Conservation (phyloP, 2,888 invertebrate genomes). For the Stenichneumon culpator region DNA sequence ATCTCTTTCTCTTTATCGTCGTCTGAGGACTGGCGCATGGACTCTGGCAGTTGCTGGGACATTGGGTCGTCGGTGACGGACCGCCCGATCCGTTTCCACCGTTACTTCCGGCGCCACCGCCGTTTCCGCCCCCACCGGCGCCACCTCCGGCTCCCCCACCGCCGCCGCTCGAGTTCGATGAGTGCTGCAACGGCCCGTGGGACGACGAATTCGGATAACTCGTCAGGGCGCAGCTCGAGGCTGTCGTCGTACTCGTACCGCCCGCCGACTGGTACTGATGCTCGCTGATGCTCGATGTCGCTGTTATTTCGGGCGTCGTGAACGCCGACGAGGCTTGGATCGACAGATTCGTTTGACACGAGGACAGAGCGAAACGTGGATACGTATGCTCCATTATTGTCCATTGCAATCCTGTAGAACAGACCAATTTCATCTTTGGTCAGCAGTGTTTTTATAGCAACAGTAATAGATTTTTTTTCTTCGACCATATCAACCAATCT, state of each 20-base stretch:
- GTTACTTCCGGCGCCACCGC: slow-evolving; percentile 73
- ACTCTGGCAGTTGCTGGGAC: slow-evolving; percentile 83
- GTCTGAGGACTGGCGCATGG: slow-evolving; percentile 85
- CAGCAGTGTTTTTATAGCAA: slow-evolving; percentile 66
- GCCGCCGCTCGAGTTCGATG: slow-evolving; percentile 81
- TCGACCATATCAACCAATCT: slow-evolving; percentile 23
- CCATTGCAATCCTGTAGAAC: slow-evolving; percentile 93
- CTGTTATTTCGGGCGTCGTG: slow-evolving; percentile 86
- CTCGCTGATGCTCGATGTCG: slow-evolving; percentile 86
- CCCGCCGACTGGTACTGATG: slow-evolving; percentile 85
- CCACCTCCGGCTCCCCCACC: slow-evolving; percentile 82
- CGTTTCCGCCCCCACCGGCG: slow-evolving; percentile 70
- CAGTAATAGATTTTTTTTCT: slow-evolving; percentile 37
- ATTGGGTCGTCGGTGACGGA: slow-evolving; percentile 80
- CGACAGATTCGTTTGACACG: slow-evolving; percentile 87
- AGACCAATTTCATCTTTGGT: slow-evolving; percentile 76
- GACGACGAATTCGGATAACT: slow-evolving; percentile 83
- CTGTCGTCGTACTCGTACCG: slow-evolving; percentile 86
- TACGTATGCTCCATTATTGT: slow-evolving; percentile 94
- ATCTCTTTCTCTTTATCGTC: slow-evolving; percentile 89
- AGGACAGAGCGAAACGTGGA: slow-evolving; percentile 90
- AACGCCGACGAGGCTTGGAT: slow-evolving; percentile 84
- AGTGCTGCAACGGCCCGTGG: slow-evolving; percentile 83
- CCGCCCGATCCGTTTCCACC: slow-evolving; percentile 78
- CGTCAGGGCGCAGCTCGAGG: slow-evolving; percentile 82